Evolutionary conservation across 2,113 vertebrate genomes (phyloP), one percentile per base, ranked within the genome.

Genomic region (Pseudopipra pipra): DNA sequence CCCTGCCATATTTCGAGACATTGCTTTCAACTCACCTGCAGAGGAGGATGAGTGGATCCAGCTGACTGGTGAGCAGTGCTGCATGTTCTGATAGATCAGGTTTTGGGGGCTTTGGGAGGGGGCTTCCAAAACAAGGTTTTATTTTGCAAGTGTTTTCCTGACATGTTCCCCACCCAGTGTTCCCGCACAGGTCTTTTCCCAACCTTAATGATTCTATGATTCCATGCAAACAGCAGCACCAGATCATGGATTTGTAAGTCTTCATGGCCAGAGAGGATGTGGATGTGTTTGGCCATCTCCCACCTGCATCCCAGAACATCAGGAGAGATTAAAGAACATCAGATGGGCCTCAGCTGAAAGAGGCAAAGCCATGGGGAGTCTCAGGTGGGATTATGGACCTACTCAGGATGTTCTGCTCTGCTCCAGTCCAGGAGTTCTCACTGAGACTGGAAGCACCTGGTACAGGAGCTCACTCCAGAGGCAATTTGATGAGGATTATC

Each of bases 201-300:
- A 19, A 0, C 14, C 3, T 37, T 5, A 20, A 8, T 2, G 8
- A 56, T 51, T 6, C 27, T 13, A 3, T 3, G 65, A 24, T 43
- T 90, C 6, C 12, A 1, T 0, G 8, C 8, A 35, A 2, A 0
- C 0, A 21, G 58, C 21, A 37, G 62, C 21, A 82, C 12, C 35
- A 47, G 31, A 33, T 54, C 33, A 30, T 37, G 41, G 23, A 4
- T 14, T 6, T 9, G 1, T 5, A 54, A 39, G 16, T 37, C 54
- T 73, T 70, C 20, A 4, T 2, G 19, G 11, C 44, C 72, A 30
- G 28, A 25, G n/a, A 21, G 3, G 18, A 11, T 2, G 5, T 0
- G 0, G 39, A 4, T 1, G 0, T 10, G 17, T 51, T 67, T 71
- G 52, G 12, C 20, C 58, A 56, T 9, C 9, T 79, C 49, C 30